These are phyloP conservation scores for Chunga burmeisteri DNA, from an alignment of 2,113 vertebrate species.

Conservation along the genomic window DNA sequence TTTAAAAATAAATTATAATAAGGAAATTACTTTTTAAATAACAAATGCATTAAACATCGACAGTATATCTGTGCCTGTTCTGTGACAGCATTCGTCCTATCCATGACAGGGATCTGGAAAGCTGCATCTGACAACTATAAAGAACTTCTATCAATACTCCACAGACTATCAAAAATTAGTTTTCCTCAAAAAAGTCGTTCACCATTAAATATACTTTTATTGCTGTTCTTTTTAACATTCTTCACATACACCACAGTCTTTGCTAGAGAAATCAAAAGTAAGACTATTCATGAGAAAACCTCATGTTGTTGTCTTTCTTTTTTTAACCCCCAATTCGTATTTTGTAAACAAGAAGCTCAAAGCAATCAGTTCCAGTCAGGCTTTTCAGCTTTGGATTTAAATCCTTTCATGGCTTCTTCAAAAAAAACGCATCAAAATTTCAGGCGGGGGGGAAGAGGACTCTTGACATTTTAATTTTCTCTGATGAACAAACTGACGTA, in stretches of 20 bases:
- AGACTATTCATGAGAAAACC: background rate
- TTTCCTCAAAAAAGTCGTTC: background rate
- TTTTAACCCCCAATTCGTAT: constrained; percentile 8
- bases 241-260: background rate
- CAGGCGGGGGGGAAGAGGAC: background rate
- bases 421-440: constrained; percentile 25
- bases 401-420: constrained; percentile 54
- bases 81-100: background rate
- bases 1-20: constrained; percentile 44
- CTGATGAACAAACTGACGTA: constrained; percentile 36
- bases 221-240: background rate
- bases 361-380: constrained; percentile 66
- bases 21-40: constrained; percentile 42
- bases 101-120: constrained; percentile 29
- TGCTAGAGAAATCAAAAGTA: constrained; percentile 9
- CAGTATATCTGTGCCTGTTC: background rate
- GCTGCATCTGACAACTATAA: background rate
- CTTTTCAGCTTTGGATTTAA: constrained; percentile 59
- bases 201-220: background rate
- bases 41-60: constrained; percentile 31
- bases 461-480: background rate
- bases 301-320: background rate
- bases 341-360: constrained; percentile 56
- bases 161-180: background rate
- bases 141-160: background rate